These are phyloP conservation scores for Mallotus villosus DNA, from an alignment of 2,797 vertebrate genomes.

Conservation along the genomic window DNA sequence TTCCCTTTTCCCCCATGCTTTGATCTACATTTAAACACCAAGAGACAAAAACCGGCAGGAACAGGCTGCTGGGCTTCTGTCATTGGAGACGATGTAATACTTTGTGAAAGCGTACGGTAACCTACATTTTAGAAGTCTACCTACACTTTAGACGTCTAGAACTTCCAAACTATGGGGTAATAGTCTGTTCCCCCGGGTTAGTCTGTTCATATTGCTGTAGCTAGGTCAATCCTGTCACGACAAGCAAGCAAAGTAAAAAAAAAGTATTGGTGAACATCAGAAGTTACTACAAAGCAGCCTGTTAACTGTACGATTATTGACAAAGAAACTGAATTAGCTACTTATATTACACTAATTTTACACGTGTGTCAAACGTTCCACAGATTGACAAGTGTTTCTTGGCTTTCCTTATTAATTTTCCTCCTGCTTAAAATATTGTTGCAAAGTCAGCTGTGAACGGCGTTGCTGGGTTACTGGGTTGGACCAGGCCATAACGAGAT, in stretches of 20 bases:
- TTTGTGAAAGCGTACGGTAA: constrained; percentile 59
- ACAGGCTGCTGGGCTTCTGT: constrained; percentile 37
- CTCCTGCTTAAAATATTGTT: not conserved
- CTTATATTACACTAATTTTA: not conserved
- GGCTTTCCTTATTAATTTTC: not conserved
- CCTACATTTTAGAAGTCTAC: constrained; percentile 55
- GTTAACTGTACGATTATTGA: too few relatives aligned
- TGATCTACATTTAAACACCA: constrained; percentile 65
- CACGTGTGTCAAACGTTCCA: not conserved
- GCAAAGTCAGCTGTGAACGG: not conserved
- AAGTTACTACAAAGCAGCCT: too few relatives aligned
- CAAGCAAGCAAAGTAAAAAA: not conserved
- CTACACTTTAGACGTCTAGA: not conserved
- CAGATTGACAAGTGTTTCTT: not conserved
- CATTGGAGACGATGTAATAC: constrained; percentile 53
- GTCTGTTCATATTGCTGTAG: too few relatives aligned
- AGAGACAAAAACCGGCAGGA: constrained; percentile 43
- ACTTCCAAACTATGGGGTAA: too few relatives aligned
- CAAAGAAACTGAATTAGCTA: too few relatives aligned
- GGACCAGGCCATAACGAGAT: constrained; percentile 2
- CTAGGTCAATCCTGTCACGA: not conserved
- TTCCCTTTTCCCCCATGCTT: constrained; percentile 52
- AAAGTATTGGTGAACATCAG: too few relatives aligned
- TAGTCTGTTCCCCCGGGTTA: too few relatives aligned
- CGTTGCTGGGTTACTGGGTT: not conserved